Percentiles rank a stretch among this genome's conserved stretches.
Evolutionary conservation across 2,113 vertebrate species (phyloP).

Genomic region (Neomonachus schauinslandi): DNA sequence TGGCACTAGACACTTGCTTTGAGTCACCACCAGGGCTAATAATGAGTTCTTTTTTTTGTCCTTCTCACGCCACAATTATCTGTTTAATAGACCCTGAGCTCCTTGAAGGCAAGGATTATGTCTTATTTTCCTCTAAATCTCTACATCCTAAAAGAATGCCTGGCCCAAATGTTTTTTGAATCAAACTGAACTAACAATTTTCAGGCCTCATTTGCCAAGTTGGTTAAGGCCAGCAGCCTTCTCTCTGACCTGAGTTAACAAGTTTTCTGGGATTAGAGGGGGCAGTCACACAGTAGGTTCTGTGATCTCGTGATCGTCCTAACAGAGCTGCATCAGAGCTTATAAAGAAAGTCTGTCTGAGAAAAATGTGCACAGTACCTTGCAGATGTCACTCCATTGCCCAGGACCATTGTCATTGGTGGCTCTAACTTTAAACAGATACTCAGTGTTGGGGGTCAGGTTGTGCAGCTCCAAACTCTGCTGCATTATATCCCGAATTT

Average conservation of each 20-base stretch:
- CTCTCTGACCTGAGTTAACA: neutral
- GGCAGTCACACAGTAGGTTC: neutral
- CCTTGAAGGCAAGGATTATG: neutral
- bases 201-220: neutral
- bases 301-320: neutral
- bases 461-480: slow-evolving; percentile 82
- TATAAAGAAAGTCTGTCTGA: neutral
- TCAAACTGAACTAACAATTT: neutral
- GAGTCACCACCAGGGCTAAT: neutral
- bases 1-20: neutral
- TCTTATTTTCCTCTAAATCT: neutral
- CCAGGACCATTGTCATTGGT: slow-evolving; percentile 76
- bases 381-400: slow-evolving; percentile 83
- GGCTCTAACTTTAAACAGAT: slow-evolving; percentile 83
- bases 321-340: neutral
- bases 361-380: slow-evolving; percentile 71
- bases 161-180: neutral
- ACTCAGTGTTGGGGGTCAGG: slow-evolving; percentile 81
- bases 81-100: neutral
- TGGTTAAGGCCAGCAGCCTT: neutral
- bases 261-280: neutral
- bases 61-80: neutral
- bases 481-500: slow-evolving; percentile 80
- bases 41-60: neutral
- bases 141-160: neutral